Percentiles rank a stretch among this genome's conserved stretches.
These are phyloP conservation scores for Sicus ferrugineus DNA, from an alignment of 2,888 invertebrate species.

Conservation along the genomic window DNA sequence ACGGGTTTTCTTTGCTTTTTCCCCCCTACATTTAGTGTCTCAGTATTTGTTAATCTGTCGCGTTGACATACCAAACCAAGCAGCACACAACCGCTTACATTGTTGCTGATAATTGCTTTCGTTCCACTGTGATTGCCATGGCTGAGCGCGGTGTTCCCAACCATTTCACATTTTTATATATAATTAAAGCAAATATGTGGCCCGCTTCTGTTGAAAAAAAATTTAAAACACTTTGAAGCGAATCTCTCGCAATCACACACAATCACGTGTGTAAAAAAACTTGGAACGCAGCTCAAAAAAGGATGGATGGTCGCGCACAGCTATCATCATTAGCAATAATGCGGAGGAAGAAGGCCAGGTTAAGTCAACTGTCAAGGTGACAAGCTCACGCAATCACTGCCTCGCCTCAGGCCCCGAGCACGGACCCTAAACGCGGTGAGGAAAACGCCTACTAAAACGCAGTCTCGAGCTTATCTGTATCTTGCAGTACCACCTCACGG, in stretches of 20 bases:
- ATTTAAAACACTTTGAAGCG: too few species aligned
- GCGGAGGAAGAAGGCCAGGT: background rate
- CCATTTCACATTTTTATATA: background rate
- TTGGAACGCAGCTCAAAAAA: too few species aligned
- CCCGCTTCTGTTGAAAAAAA: too few species aligned
- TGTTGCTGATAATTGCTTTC: constrained; percentile 24
- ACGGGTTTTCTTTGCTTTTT: background rate
- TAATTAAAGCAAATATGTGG: too few species aligned
- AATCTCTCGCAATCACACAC: too few species aligned
- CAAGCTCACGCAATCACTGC: constrained; percentile 2
- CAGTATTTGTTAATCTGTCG: background rate
- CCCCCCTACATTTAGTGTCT: background rate
- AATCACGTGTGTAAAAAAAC: background rate
- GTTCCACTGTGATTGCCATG: constrained; percentile 24
- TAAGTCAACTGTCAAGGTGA: constrained; percentile 30
- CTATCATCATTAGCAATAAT: background rate
- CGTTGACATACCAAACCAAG: background rate
- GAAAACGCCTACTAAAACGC: background rate
- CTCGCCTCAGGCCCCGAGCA: constrained; percentile 3
- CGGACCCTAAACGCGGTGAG: background rate
- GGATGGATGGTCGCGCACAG: background rate
- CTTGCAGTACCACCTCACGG: background rate
- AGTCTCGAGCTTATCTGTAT: background rate
- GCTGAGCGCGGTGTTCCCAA: background rate
- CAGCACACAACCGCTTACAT: background rate